Conservation (phyloP, 1,140 invertebrate species). For the Trichomalopsis sarcophagae region DNA sequence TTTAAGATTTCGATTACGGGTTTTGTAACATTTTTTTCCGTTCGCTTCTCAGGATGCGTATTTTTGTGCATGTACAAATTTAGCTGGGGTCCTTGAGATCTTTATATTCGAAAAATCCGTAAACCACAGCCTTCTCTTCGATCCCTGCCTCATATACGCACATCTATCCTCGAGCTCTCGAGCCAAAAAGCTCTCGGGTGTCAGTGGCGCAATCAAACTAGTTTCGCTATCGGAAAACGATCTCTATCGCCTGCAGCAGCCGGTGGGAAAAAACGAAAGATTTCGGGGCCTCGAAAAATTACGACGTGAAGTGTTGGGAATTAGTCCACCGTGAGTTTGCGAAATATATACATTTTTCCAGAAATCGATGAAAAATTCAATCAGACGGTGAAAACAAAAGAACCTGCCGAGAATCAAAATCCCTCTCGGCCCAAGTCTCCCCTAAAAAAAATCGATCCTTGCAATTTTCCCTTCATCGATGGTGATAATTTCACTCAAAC, state of each 20-base stretch:
- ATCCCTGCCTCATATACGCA: no score
- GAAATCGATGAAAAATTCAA: not conserved
- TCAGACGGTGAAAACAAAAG: not conserved
- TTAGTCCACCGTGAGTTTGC: not conserved
- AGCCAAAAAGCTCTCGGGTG: not conserved
- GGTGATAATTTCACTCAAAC: not conserved
- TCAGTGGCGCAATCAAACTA: not conserved
- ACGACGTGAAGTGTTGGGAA: not conserved
- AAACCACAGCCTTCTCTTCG: no score
- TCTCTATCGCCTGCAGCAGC: not conserved
- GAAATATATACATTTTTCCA: not conserved
- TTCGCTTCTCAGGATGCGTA: not conserved
- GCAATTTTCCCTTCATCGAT: not conserved
- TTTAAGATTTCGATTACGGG: conserved; percentile 35
- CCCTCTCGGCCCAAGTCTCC: not conserved
- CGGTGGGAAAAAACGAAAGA: conserved; percentile 3
- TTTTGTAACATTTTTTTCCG: not conserved
- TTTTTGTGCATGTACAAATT: not conserved
- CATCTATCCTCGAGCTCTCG: not conserved
- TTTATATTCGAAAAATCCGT: not conserved
- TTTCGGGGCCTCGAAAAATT: not conserved
- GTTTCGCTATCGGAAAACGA: conserved; percentile 16
- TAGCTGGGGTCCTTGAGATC: not conserved
- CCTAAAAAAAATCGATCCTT: not conserved
- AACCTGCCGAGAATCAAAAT: not conserved